A percentile compares a stretch with the other conserved stretches of the same genome.
These are phyloP conservation scores for Enteromius afrohamiltoni DNA, from an alignment of 2,797 vertebrate genomes.

Conservation along the genomic window DNA sequence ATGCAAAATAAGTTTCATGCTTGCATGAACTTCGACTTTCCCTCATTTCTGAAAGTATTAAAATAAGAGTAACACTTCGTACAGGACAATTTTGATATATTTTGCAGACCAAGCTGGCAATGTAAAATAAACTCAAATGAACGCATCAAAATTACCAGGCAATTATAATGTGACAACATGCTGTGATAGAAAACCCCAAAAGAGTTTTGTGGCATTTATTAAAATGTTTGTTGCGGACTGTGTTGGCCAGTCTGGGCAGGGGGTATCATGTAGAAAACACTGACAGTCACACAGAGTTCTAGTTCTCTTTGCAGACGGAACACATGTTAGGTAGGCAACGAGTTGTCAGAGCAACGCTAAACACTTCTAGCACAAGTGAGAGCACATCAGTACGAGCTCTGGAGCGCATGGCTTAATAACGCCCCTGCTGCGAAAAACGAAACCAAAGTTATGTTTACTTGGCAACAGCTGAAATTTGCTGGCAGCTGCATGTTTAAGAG, in stretches of 20 bases:
- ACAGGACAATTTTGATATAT: neutral
- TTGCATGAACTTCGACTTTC: neutral
- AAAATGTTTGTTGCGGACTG: neutral
- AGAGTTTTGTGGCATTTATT: neutral
- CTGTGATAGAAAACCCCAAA: neutral
- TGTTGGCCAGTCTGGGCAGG: neutral
- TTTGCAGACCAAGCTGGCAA: neutral
- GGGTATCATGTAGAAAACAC: neutral
- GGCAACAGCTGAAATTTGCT: constrained; percentile 39
- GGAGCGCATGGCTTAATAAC: constrained; percentile 8
- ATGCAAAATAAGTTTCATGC: neutral
- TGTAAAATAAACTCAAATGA: neutral
- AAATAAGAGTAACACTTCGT: neutral
- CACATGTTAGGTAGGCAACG: neutral
- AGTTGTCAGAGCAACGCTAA: constrained; percentile 35
- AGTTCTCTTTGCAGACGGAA: constrained; percentile 15
- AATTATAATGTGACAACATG: neutral
- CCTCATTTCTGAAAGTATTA: neutral
- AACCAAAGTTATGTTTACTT: constrained; percentile 28
- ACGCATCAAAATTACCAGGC: too few species aligned
- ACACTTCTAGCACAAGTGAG: constrained; percentile 10
- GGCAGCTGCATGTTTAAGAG: constrained; percentile 16
- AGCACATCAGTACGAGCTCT: constrained; percentile 28
- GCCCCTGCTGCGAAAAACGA: constrained; percentile 31
- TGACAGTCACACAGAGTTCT: constrained; percentile 7